Evolutionary conservation across 2,888 invertebrate species (phyloP).

Genomic region (Athalia cordata): DNA sequence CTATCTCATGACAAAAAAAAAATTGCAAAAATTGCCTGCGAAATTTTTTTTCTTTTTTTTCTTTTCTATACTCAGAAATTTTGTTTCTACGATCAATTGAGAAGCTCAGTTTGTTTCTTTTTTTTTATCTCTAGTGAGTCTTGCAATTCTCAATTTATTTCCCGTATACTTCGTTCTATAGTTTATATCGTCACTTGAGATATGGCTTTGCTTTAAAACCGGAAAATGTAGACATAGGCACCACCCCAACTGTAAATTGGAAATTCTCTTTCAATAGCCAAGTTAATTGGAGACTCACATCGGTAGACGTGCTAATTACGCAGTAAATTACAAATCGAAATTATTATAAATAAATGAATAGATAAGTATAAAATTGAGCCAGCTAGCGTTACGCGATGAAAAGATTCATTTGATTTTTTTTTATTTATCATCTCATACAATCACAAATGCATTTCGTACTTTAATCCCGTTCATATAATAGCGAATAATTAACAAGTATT

Average conservation of each 20-base stretch:
- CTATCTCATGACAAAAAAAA: background rate
- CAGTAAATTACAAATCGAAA: slow-evolving; percentile 63
- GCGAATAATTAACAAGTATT: slow-evolving; percentile 70
- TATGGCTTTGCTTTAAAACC: background rate
- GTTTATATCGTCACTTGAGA: background rate
- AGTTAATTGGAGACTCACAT: slow-evolving; percentile 31
- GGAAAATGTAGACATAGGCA: background rate
- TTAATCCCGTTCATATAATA: slow-evolving; percentile 59
- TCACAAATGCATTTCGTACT: slow-evolving; percentile 65
- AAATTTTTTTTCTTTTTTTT: no score
- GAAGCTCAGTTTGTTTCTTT: no score
- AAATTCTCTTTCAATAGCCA: slow-evolving; percentile 32
- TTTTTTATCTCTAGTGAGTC: no score
- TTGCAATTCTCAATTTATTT: background rate
- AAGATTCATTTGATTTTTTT: slow-evolving; percentile 67
- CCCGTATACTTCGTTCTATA: background rate
- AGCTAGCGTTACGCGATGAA: slow-evolving; percentile 51
- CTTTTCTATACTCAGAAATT: no score
- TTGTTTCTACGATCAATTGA: no score
- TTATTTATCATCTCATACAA: slow-evolving; percentile 62
- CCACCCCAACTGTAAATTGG: slow-evolving; percentile 1
- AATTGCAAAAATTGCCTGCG: no score
- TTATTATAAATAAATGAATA: slow-evolving; percentile 58
- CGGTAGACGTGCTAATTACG: slow-evolving; percentile 41
- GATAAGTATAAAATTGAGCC: slow-evolving; percentile 49